Evolutionary conservation across 2,888 invertebrate genomes (phyloP), one percentile per base, ranked within the genome.

Genomic region (Pilophorus perplexus): DNA sequence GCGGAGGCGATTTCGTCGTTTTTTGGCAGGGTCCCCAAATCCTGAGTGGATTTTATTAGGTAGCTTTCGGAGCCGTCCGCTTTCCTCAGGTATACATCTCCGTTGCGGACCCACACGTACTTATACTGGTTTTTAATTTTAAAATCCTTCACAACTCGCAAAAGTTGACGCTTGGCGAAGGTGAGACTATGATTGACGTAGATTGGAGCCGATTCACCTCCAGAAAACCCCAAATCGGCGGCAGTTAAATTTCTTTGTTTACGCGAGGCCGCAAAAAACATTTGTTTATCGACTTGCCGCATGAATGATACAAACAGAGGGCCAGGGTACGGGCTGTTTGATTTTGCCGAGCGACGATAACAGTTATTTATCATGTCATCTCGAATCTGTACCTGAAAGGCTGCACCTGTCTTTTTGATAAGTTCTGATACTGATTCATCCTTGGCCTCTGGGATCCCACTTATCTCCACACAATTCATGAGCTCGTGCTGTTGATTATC

Each of bases 401-500:
- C 27, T 2, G n/a, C 0, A 2, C 33, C 59, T 5, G 44, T 16
- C 3, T 1, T 1, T 16, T 23, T 3, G 8, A 59, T 33, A 4
- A 42, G 42, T 40, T 23, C 59, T n/a, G 27, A 6, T 3, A 27
- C 27, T 3, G 16, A 23, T 23, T 44, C 44, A 1, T n/a, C 10
- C 6, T 27, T 14, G 1, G 27, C 8, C 3, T 16, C 8, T 10
- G 59, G 59, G 16, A 59, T 42, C 3, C 59, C 59, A 27, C 42
- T 59, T 23, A 59, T 59, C 44, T 59, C 42, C 2, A 59, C 42
- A 16, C 59, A 59, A 12, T 59, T 59, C n/a, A 5, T 27, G 12
- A 59, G 44, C 1, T 25, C 23, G 2, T 8, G 2, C 27, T 59
- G 59, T 18, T 59, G 42, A 25, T 6, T 18, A 25, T 59, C 59